A percentile compares a stretch with the other conserved stretches of the same genome.
phyloP scores from a whole-genome alignment of 2,113 vertebrate genomes.

The Andinoacara biseriatus region DNA sequence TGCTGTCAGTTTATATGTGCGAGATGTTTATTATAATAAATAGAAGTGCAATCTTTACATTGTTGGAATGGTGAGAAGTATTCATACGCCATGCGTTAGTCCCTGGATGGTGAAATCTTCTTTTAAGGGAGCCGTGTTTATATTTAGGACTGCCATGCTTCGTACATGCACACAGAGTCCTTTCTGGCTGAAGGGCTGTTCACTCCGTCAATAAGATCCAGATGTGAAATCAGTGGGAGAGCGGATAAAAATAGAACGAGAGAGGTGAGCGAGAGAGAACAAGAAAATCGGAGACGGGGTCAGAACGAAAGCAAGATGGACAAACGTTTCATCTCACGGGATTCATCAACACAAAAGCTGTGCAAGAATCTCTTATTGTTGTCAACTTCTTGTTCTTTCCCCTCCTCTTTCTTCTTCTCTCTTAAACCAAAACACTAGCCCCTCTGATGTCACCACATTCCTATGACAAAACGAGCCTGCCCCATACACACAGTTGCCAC shows the following conservation, averaged over 20 bases:
- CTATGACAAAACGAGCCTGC: conserved; percentile 32
- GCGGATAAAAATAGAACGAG: conserved; percentile 71
- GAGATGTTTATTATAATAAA: not conserved
- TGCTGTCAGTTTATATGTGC: not conserved
- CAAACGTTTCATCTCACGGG: conserved; percentile 21
- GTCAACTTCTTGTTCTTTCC: conserved; percentile 7
- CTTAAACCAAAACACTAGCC: conserved; percentile 45
- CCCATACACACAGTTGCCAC: conserved; percentile 39
- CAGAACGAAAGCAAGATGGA: conserved; percentile 28
- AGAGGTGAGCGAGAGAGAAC: conserved; percentile 53
- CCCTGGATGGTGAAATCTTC: conserved; percentile 10
- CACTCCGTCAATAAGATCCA: conserved; percentile 76
- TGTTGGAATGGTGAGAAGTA: conserved; percentile 2
- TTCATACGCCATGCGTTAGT: not conserved
- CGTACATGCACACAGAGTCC: conserved; percentile 43
- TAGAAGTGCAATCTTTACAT: not conserved
- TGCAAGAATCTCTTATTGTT: conserved; percentile 18
- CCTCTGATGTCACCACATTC: conserved; percentile 74
- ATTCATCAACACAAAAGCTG: conserved; percentile 13
- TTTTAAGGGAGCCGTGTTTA: conserved; percentile 31
- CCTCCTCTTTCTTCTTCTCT: not conserved
- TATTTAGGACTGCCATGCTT: conserved; percentile 43
- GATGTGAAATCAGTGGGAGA: conserved; percentile 75
- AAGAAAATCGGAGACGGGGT: conserved; percentile 23
- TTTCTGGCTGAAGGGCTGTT: conserved; percentile 71